A percentile compares a stretch with the other conserved stretches of the same genome.
phyloP scores from a whole-genome alignment of 2,888 invertebrate species.

The Helleia helle region DNA sequence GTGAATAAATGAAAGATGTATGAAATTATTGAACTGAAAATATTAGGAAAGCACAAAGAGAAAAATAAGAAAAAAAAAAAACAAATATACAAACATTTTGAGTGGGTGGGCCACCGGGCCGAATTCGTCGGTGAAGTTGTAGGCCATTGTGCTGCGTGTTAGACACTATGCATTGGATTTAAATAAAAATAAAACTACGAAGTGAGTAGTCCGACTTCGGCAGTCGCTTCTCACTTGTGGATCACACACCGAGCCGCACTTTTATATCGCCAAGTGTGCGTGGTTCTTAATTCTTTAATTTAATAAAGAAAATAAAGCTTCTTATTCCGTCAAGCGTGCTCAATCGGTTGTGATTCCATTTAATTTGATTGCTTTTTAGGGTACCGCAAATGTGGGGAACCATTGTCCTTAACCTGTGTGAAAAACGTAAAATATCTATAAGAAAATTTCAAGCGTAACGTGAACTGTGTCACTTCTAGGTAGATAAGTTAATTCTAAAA shows the following conservation, averaged over 20 bases:
- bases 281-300: slow-evolving; percentile 71
- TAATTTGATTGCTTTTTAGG: slow-evolving; percentile 27
- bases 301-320: slow-evolving; percentile 68
- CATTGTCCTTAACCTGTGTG: too few relatives aligned
- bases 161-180: slow-evolving; percentile 33
- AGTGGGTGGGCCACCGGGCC: slow-evolving; percentile 59
- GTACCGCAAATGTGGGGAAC: slow-evolving; percentile 7
- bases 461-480: too few relatives aligned
- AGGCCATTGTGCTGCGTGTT: slow-evolving; percentile 48
- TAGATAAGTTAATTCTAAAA: too few relatives aligned
- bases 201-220: slow-evolving; percentile 70
- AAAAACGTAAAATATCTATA: too few relatives aligned
- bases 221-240: slow-evolving; percentile 72
- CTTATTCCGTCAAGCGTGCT: slow-evolving; percentile 51
- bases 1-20: too few relatives aligned
- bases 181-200: slow-evolving; percentile 34
- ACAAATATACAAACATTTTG: slow-evolving; percentile 50
- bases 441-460: too few relatives aligned
- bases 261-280: slow-evolving; percentile 65
- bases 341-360: slow-evolving; percentile 41
- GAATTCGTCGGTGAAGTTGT: slow-evolving; percentile 48
- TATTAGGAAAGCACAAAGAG: not conserved
- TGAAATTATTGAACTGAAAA: too few relatives aligned
- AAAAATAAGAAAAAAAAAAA: slow-evolving; percentile 8
- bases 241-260: slow-evolving; percentile 26